Percentiles rank a stretch among this genome's conserved stretches.
These are phyloP conservation scores for Ochropleura leucogaster DNA, from an alignment of 2,888 invertebrate genomes.

Conservation along the genomic window DNA sequence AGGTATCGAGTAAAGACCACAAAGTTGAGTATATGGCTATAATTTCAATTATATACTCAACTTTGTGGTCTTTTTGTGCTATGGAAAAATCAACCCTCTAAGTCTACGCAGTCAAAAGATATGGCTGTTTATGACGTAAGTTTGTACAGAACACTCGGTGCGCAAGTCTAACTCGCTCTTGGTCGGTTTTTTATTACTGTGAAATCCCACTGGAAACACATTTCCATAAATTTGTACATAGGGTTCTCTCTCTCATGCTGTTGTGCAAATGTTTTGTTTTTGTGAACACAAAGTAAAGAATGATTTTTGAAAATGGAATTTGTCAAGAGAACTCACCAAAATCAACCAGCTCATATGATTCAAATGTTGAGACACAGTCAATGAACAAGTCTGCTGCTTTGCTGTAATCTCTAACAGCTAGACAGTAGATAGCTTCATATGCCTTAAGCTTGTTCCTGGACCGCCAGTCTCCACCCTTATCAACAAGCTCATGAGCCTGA, in stretches of 20 bases:
- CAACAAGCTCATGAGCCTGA: conserved; percentile 93
- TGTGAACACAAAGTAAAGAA: not conserved
- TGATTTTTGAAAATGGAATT: not conserved
- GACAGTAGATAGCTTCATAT: conserved; percentile 98
- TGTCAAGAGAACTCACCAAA: conserved; percentile 93
- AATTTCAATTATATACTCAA: too few species aligned
- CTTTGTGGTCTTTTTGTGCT: too few species aligned
- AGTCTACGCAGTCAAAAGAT: too few species aligned
- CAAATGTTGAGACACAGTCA: conserved; percentile 99
- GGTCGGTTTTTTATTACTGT: too few species aligned
- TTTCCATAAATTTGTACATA: not conserved
- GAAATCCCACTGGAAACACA: not conserved
- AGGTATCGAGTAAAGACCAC: too few species aligned
- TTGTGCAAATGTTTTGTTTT: not conserved
- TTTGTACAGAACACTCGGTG: too few species aligned
- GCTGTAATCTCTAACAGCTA: conserved; percentile 99
- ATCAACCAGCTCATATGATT: conserved; percentile 99
- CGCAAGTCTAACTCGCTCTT: too few species aligned
- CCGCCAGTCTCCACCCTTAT: conserved; percentile 99
- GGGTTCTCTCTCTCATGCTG: not conserved
- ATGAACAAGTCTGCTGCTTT: conserved; percentile 98
- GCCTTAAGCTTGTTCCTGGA: conserved; percentile 99
- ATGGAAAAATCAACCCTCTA: too few species aligned
- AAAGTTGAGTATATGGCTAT: too few species aligned
- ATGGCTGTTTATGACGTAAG: too few species aligned